These are phyloP conservation scores for Lepidochitona cinerea DNA, from an alignment of 2,888 invertebrate genomes.

Conservation along the genomic window DNA sequence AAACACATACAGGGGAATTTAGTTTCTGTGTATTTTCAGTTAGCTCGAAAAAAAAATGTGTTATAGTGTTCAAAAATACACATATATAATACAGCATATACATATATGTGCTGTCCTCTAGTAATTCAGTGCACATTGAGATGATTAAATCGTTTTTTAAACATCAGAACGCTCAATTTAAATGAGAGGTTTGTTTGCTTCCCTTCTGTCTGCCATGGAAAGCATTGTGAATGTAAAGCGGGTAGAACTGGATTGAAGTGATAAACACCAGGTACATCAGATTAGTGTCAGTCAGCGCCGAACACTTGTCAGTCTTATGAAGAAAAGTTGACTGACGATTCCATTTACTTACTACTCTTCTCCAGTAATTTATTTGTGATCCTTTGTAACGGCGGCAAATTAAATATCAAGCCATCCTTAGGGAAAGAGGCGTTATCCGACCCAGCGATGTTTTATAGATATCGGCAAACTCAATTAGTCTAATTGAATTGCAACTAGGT, in stretches of 20 bases:
- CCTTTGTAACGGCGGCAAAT: conserved; percentile 1
- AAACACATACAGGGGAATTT: no score
- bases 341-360: background rate
- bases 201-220: background rate
- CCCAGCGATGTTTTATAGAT: background rate
- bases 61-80: no score
- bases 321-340: conserved; percentile 1
- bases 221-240: background rate
- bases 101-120: no score
- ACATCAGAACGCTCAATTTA: no score
- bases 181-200: no score
- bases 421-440: background rate
- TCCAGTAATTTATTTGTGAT: conserved; percentile 2
- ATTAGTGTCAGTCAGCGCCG: background rate
- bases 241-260: background rate
- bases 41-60: no score
- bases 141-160: no score
- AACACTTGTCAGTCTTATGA: background rate
- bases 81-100: no score
- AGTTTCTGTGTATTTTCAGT: no score
- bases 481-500: no score
- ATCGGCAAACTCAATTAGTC: background rate
- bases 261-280: background rate
- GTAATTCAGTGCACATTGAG: no score
- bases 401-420: background rate